phyloP scores from a whole-genome alignment of 2,113 vertebrate species.

The Hypomesus transpacificus region DNA sequence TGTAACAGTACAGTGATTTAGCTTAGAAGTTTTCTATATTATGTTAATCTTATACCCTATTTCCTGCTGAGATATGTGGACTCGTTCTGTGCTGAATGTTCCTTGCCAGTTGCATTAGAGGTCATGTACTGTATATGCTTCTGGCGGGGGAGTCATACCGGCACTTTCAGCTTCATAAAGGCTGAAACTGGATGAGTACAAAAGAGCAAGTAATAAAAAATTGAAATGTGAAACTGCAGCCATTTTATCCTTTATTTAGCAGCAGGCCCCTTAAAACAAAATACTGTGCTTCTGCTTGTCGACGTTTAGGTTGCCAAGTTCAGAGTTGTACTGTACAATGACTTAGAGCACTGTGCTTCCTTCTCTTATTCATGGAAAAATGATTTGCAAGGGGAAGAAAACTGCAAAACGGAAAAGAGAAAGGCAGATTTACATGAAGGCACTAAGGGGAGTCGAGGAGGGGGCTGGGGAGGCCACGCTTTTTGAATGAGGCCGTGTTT shows the following conservation, averaged over 20 bases:
- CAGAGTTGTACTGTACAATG: constrained; percentile 33
- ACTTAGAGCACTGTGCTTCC: constrained; percentile 22
- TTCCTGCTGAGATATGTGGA: too few relatives aligned
- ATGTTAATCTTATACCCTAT: too few relatives aligned
- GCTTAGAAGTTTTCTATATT: too few relatives aligned
- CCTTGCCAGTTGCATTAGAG: background rate
- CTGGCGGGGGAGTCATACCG: background rate
- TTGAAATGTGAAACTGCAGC: constrained; percentile 18
- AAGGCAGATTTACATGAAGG: constrained; percentile 43
- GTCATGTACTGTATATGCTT: background rate
- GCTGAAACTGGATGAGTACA: constrained; percentile 19
- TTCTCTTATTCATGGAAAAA: constrained; percentile 23
- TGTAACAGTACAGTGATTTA: too few relatives aligned
- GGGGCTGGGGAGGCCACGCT: constrained; percentile 37
- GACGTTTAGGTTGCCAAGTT: constrained; percentile 35
- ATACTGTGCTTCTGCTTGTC: constrained; percentile 34
- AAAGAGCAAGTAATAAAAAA: constrained; percentile 30
- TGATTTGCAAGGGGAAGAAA: constrained; percentile 25
- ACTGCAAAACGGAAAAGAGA: constrained; percentile 17
- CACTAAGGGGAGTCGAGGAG: constrained; percentile 38
- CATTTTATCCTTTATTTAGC: constrained; percentile 12
- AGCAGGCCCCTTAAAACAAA: constrained; percentile 31
- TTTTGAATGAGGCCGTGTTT: constrained; percentile 42
- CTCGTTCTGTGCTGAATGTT: too few relatives aligned
- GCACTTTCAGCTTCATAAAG: constrained; percentile 36